Percentiles rank a stretch among this genome's conserved stretches.
These are phyloP conservation scores for Phoenicopterus ruber DNA, from an alignment of 2,113 vertebrate species.

Conservation along the genomic window DNA sequence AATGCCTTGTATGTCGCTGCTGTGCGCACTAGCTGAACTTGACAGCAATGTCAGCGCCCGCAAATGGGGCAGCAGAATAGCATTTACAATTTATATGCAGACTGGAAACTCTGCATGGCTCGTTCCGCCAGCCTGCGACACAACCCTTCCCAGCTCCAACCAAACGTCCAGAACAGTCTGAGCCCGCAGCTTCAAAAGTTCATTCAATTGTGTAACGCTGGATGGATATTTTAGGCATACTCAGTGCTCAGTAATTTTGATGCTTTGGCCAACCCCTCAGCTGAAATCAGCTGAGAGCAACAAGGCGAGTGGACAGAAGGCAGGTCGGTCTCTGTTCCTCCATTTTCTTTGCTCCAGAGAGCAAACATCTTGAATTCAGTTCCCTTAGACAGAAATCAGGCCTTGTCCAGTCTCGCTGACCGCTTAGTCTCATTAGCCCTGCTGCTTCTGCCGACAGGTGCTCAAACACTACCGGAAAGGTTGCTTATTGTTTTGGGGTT, in stretches of 20 bases:
- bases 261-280: background rate
- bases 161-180: background rate
- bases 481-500: background rate
- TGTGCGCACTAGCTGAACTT: background rate
- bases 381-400: background rate
- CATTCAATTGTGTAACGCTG: fast-evolving
- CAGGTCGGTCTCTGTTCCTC: background rate
- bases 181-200: background rate
- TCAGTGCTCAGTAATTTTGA: background rate
- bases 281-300: background rate
- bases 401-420: background rate
- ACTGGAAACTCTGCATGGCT: background rate
- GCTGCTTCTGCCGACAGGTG: background rate
- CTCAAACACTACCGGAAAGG: background rate
- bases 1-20: background rate
- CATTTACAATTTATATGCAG: background rate
- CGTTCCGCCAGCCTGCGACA: background rate
- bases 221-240: background rate
- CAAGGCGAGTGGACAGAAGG: background rate
- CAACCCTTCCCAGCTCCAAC: background rate
- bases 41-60: background rate
- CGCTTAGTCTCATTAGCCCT: background rate
- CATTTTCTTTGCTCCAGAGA: background rate
- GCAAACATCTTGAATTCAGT: background rate
- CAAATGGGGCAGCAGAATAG: background rate